Percentiles rank a stretch among this genome's conserved stretches.
Evolutionary conservation across 1,140 invertebrate species (phyloP).

Genomic region (Apis dorsata): DNA sequence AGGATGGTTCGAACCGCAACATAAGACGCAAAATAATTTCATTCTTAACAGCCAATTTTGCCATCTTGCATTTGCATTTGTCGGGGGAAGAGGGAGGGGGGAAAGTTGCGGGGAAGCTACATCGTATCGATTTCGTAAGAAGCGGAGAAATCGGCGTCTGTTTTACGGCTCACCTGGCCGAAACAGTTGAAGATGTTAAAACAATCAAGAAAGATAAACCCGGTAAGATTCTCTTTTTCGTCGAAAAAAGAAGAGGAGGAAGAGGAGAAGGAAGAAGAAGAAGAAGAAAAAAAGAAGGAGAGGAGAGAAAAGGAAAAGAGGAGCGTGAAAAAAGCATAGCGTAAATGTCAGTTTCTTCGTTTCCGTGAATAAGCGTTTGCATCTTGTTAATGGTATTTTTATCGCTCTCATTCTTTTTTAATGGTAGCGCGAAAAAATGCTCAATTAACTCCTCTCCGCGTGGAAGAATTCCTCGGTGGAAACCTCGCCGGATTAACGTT

Average conservation of each 20-base stretch:
- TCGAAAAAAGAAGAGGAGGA: not conserved
- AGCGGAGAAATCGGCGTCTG: conserved; percentile 15
- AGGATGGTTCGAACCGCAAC: not conserved
- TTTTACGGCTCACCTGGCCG: conserved; percentile 56
- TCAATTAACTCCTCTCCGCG: not conserved
- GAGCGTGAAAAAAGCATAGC: not conserved
- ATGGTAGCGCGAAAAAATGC: not conserved
- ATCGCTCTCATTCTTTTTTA: not conserved
- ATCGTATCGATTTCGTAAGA: conserved; percentile 34
- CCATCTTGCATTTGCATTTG: not conserved
- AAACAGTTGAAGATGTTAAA: conserved; percentile 68
- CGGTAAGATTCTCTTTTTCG: conserved; percentile 44
- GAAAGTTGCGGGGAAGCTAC: not conserved
- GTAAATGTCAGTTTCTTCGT: conserved; percentile 1
- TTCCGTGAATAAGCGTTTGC: not conserved
- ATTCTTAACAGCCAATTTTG: not conserved
- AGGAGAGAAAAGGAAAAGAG: not conserved
- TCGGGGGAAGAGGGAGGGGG: not conserved
- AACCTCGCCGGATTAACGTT: not conserved
- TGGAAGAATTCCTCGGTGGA: not conserved
- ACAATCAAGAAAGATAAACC: conserved; percentile 73
- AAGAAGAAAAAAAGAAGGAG: not conserved
- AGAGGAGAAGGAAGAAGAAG: not conserved
- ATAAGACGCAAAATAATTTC: conserved; percentile 3
- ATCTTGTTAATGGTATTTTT: conserved; percentile 4